Base-by-base conservation (phyloP, 2,888 invertebrate genomes). In the Acleris cristana region DNA sequence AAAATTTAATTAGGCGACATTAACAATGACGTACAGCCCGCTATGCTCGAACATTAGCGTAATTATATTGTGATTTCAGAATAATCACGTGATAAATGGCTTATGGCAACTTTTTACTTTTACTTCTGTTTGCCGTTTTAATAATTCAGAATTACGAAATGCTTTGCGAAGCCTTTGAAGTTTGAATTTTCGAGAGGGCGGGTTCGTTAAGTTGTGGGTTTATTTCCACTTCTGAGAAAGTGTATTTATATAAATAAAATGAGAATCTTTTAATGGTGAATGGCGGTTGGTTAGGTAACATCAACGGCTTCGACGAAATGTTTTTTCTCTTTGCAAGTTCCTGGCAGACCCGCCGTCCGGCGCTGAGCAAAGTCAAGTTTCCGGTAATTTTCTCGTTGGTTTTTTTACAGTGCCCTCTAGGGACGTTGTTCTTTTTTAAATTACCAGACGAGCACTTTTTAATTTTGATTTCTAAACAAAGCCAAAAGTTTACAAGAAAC, bases 11-110 rank as follows among this genome's bases (percentile, higher is more conserved):
- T 86, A 85, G 76, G 72, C 77, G 81, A 81, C 82, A 84, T 86
- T 87, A 85, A 82, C 80, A 78, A 82, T 86, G 87, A 88, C 83
- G 81, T 86, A 87, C 87, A 78, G 81, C 75, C 71, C 72, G 71
- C 76, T 75, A 57, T 60, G 80, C 79, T 79, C 70, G 73, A 74
- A 81, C 80, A 84, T 86, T 86, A 83, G 80, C 79, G 85, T 85
- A 85, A 87, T 88, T 86, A 87, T 88, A 86, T 85, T 84, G 85
- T 87, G 88, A 87, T 89, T 87, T 84, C 80, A 79, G 82, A 84
- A 86, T 87, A 87, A 88, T 87, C 85, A 80, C 79, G 76, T 88
- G 86, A 89, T 86, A 79, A 86, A 89, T 87, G 80, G 72, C 73
- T 73, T 73, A 74, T 76, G 73, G 75, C 74, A 82, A 84, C 79